Base-by-base conservation (phyloP, 1,140 invertebrate genomes). In the Drosophila busckii region DNA sequence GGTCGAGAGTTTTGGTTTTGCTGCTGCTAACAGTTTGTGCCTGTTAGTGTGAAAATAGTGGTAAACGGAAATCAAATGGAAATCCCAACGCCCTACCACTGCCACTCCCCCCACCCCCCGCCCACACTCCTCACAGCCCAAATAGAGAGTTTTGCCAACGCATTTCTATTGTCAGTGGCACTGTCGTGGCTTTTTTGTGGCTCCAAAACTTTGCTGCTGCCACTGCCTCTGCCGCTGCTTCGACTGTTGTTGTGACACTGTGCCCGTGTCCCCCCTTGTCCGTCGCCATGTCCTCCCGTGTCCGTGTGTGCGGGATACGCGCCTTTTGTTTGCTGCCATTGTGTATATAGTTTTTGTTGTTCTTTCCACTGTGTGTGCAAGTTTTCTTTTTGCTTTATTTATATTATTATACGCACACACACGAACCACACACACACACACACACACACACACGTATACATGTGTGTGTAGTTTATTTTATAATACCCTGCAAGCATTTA, bases 31-130 rank as follows among this genome's bases (percentile, higher is more conserved):
- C 25, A 37, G 40, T 19, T 45, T 5, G 37, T 32, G 19, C 9
- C 5, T 12, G 16, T n/a, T 52, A 38, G 38, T 53, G 38, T 59
- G 48, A 54, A 80, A 73, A 80, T 64, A 65, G 49, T 80, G 63
- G 73, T 59, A 64, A 73, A 62, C 68, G 75, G 73, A 78, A 78
- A 80, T 78, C 73, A 78, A 78, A 78, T 78, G 59, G 70, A 73
- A 80, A 78, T 66, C 63, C 66, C 63, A 62, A n/a, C n/a, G n/a
- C n/a, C n/a, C n/a, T n/a, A n/a, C n/a, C n/a, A n/a, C n/a, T 66
- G 63, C 63, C 44, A 49, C 45, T 38, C 23, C 25, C 37, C 25
- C 25, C 22, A 41, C 52, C n/a, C n/a, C n/a, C n/a, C n/a, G n/a
- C n/a, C n/a, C n/a, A n/a, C n/a, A 60, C 49, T 38, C 49, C 44